phyloP scores from a whole-genome alignment of 30 jellyfish, hydroid and myxozoan species.

The Cassiopea xamachana region DNA sequence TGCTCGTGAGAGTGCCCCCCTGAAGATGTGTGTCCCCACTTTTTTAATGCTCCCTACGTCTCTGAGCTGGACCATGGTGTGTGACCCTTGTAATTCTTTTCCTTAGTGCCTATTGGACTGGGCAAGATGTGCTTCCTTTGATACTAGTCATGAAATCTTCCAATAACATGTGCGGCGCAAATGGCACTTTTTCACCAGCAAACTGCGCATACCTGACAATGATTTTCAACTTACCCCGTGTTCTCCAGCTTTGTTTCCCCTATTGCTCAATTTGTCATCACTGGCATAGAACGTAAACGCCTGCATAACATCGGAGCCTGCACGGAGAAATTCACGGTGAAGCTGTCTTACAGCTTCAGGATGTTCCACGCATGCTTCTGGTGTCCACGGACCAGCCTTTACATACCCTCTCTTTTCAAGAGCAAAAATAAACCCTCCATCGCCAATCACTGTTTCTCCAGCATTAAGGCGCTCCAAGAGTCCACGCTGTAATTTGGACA shows the following conservation, averaged over 20 bases:
- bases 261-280: conserved; percentile 88
- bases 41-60: too few relatives aligned
- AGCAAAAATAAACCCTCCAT: conserved; percentile 96
- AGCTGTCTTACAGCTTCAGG: conserved; percentile 95
- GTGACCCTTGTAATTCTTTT: too few relatives aligned
- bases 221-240: conserved; percentile 91
- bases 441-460: conserved; percentile 95
- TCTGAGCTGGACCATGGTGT: too few relatives aligned
- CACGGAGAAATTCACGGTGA: conserved; percentile 95
- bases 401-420: conserved; percentile 96
- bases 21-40: too few relatives aligned
- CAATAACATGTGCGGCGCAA: too few relatives aligned
- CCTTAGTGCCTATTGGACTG: too few relatives aligned
- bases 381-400: conserved; percentile 98
- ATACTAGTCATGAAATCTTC: too few relatives aligned
- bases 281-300: conserved; percentile 96
- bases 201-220: too few relatives aligned
- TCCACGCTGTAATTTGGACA: conserved; percentile 87
- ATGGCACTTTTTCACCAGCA: too few relatives aligned
- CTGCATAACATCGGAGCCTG: conserved; percentile 98
- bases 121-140: too few relatives aligned
- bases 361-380: conserved; percentile 91
- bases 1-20: too few relatives aligned
- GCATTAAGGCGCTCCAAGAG: conserved; percentile 90
- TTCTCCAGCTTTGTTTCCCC: conserved; percentile 86